Conservation (phyloP, 2,797 vertebrate genomes). For the Melanotaenia trifasciata region DNA sequence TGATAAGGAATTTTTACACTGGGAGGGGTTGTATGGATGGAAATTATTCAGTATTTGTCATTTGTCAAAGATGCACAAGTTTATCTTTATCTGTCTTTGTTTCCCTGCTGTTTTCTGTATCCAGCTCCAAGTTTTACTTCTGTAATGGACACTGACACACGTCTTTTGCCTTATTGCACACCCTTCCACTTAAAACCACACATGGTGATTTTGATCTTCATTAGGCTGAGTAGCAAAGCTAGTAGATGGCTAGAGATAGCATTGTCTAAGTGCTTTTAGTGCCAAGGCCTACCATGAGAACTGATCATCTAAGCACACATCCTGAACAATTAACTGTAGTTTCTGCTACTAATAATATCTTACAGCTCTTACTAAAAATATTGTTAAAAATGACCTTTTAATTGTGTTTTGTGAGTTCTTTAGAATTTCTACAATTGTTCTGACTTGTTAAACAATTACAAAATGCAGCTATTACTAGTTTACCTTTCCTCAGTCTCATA, state of each 20-base stretch:
- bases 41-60: neutral
- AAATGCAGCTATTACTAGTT: neutral
- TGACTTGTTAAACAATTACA: neutral
- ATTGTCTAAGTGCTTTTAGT: constrained; percentile 1
- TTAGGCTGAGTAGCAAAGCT: neutral
- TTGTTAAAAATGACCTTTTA: neutral
- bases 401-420: neutral
- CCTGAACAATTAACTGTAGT: neutral
- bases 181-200: neutral
- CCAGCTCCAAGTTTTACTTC: neutral
- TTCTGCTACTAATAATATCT: neutral
- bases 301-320: neutral
- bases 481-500: no score
- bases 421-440: neutral
- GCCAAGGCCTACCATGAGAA: neutral
- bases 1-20: neutral
- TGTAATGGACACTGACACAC: neutral
- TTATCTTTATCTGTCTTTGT: constrained; percentile 2
- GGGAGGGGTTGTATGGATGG: neutral
- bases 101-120: neutral
- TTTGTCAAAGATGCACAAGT: constrained; percentile 1
- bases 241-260: neutral
- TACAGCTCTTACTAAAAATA: neutral
- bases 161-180: neutral
- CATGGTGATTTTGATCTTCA: neutral